phyloP scores from a whole-genome alignment of 2,113 vertebrate species.

The Microcebus jonahi region DNA sequence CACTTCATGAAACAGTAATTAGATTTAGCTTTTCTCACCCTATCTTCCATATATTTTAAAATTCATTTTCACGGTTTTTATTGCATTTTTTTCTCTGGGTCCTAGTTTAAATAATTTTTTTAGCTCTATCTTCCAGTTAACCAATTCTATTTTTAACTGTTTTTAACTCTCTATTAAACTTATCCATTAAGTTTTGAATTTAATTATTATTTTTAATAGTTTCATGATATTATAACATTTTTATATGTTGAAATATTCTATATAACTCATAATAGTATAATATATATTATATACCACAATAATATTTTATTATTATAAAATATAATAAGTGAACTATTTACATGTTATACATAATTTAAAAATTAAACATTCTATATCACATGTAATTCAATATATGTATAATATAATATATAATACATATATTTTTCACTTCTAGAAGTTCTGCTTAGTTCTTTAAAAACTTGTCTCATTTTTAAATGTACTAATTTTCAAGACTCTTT shows the following conservation, averaged over 20 bases:
- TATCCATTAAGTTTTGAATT: background rate
- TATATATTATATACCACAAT: background rate
- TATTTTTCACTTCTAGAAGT: background rate
- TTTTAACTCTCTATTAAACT: background rate
- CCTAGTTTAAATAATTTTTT: background rate
- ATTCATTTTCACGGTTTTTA: background rate
- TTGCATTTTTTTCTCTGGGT: background rate
- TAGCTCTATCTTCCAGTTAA: background rate
- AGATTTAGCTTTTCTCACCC: background rate
- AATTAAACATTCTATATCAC: background rate
- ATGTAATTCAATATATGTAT: background rate
- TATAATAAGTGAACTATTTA: background rate
- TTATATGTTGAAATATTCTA: background rate
- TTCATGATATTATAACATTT: background rate
- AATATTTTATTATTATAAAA: background rate
- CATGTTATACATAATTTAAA: background rate
- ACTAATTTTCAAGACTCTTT: background rate
- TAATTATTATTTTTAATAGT: background rate
- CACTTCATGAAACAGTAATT: background rate
- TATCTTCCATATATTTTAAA: background rate
- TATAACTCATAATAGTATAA: background rate
- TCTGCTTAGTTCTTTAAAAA: background rate
- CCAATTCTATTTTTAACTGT: background rate
- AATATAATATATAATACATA: no score
- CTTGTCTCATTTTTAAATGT: background rate